Evolutionary conservation across 2,113 vertebrate species (phyloP).

Genomic region (Dipodomys stephensi): DNA sequence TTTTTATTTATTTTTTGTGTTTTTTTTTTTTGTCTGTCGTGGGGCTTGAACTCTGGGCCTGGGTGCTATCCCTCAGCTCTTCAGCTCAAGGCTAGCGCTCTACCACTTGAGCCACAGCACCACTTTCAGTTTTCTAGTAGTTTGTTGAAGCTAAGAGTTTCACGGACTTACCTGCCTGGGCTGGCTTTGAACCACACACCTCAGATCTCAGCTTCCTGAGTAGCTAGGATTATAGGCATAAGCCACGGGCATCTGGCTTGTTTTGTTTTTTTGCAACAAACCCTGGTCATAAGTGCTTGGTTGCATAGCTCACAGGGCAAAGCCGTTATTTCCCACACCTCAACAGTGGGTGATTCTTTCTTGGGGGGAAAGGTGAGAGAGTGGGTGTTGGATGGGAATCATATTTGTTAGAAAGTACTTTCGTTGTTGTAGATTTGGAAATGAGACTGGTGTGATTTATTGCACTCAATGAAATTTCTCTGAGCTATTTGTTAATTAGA

Average conservation of each 20-base stretch:
- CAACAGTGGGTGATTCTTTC: conserved; percentile 64
- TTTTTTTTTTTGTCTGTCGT: background rate
- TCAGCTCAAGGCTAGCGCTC: too few relatives aligned
- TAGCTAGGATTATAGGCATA: too few relatives aligned
- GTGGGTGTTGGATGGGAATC: conserved; percentile 26
- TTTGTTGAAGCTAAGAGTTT: too few relatives aligned
- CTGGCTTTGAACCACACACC: too few relatives aligned
- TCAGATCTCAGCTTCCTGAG: too few relatives aligned
- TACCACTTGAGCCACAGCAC: too few relatives aligned
- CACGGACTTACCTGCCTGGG: too few relatives aligned
- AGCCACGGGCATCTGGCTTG: too few relatives aligned
- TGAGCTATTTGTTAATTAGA: conserved; percentile 70
- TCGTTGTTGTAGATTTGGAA: conserved; percentile 68
- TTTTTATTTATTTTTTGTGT: background rate
- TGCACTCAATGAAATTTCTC: conserved; percentile 65
- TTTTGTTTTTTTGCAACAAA: background rate
- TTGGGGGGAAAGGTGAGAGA: background rate
- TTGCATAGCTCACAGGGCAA: background rate
- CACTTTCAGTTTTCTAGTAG: too few relatives aligned
- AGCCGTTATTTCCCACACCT: background rate
- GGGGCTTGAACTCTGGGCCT: too few relatives aligned
- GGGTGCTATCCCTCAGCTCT: too few relatives aligned
- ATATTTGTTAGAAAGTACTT: conserved; percentile 68
- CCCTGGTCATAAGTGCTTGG: background rate
- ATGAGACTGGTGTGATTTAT: conserved; percentile 69